Evolutionary conservation across 2,797 vertebrate genomes (phyloP), one percentile per base, ranked within the genome.

Genomic region (Nannoperca australis): DNA sequence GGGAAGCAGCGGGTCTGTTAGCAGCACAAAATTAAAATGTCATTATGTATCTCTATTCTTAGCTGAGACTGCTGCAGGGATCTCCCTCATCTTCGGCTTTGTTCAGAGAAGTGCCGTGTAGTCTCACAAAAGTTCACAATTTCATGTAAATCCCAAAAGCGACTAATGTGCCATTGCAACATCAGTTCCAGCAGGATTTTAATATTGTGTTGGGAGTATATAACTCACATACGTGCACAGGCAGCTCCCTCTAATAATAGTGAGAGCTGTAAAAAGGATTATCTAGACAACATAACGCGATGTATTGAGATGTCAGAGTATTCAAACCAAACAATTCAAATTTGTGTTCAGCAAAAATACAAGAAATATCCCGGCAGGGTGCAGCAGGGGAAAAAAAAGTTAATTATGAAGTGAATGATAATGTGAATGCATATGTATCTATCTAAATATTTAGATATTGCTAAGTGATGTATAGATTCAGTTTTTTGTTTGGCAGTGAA

Each of bases 11-110:
- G 61, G 85, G 81, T 88, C 84, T 82, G 78, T 90, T 86, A 88
- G 82, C 78, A 87, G 86, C 87, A 86, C 90, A 85, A 87, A 92
- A 92, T 93, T 92, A 91, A 91, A 92, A 92, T 92, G 91, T 90
- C 92, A 93, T 92, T 86, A 90, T 82, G 86, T 82, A 36, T 84
- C 76, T 86, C 88, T 91, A 90, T 92, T 90, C 86, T 89, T 88
- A 88, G 89, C 76, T 4, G 63, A 84, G 73, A 76, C 81, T 80
- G 88, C 90, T 85, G 88, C 77, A 55, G 87, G 86, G 86, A 90
- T 90, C 88, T 87, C 76, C 86, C 73, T 76, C 79, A 79, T 87
- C 82, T 82, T 55, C 7, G 64, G 56, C 76, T 87, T 88, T 87
- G 84, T 90, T 82, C 85, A 24, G 56, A 54, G 47, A 80, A 82